Evolutionary conservation across 2,888 invertebrate genomes (phyloP), one percentile per base, ranked within the genome.

Genomic region (Danaus chrysippus): DNA sequence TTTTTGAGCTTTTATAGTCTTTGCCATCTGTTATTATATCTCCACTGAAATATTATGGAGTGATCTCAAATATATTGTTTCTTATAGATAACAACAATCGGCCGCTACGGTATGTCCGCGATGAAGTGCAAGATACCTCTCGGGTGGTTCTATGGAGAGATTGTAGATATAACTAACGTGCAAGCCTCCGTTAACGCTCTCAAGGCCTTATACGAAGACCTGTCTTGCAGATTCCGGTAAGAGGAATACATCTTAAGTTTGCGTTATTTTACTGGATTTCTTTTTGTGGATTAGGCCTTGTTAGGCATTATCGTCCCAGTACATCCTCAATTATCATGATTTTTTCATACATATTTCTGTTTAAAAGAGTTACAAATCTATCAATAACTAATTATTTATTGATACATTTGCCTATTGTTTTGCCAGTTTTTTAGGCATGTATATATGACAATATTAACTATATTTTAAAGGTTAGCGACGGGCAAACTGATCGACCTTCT

Each of bases 101-200:
- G 97, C 10, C 93, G 97, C 11, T 97, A 97, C 77, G 97, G 97
- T 54, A 97, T 97, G 95, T 95, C 96, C 23, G 95, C 97, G 0
- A 96, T 96, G 61, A 94, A 96, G 71, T 97, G 97, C 76, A 95
- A 96, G 86, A 97, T 98, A 68, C 97, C 98, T 0, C 91, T 98
- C 44, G 98, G 98, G n/a, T 95, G 95, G 84, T 98, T 98, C 85
- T 98, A 96, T 80, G 98, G 98, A 0, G 97, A 98, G 82, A 93
- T 96, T 49, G 94, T 96, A 2, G 93, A 96, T 63, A 90, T 97
- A 11, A 93, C 94, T 15, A 94, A 94, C 66, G 93, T 93, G 6
- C 84, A 81, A 56, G 85, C 90, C 0, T 90, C 91, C 1, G 69
- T 90, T 42, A 88, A 82, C 64, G 86, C 91, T 3, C 82, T 91